Evolutionary conservation across 2,113 vertebrate genomes (phyloP).

Genomic region (Myanophis thanlyinensis): DNA sequence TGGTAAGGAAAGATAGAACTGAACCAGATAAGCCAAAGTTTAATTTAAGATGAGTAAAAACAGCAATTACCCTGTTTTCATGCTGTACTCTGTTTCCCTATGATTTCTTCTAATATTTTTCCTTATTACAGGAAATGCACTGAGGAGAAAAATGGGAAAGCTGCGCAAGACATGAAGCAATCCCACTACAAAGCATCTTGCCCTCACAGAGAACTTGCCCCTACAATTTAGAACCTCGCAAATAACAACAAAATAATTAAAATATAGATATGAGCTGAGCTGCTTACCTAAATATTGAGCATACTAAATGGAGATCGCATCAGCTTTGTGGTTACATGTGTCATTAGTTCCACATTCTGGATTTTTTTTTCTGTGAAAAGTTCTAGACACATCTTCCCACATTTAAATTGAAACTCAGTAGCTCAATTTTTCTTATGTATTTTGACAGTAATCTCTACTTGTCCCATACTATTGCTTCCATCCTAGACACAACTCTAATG

Average conservation of each 20-base stretch:
- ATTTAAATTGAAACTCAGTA: not conserved
- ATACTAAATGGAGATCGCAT: not conserved
- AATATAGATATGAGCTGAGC: not conserved
- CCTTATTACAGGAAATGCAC: not conserved
- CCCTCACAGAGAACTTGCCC: not conserved
- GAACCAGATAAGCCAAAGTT: not conserved
- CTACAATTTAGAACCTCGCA: not conserved
- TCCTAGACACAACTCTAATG: not conserved
- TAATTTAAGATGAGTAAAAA: not conserved
- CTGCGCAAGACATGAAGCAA: not conserved
- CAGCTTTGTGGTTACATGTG: constrained; percentile 2
- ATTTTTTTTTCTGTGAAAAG: not conserved
- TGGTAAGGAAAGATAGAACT: not conserved
- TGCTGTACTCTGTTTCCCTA: not conserved
- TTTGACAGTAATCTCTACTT: not conserved
- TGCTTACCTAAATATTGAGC: not conserved
- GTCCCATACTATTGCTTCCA: not conserved
- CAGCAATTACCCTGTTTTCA: not conserved
- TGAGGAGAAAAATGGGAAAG: not conserved
- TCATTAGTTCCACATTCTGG: constrained; percentile 1
- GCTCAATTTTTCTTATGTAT: not conserved
- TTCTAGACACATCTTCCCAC: constrained; percentile 5
- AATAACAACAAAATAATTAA: not conserved
- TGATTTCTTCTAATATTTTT: not conserved
- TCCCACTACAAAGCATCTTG: not conserved